These are phyloP conservation scores for Leptodactylus fallax DNA, from an alignment of 2,797 vertebrate genomes.

Conservation along the genomic window DNA sequence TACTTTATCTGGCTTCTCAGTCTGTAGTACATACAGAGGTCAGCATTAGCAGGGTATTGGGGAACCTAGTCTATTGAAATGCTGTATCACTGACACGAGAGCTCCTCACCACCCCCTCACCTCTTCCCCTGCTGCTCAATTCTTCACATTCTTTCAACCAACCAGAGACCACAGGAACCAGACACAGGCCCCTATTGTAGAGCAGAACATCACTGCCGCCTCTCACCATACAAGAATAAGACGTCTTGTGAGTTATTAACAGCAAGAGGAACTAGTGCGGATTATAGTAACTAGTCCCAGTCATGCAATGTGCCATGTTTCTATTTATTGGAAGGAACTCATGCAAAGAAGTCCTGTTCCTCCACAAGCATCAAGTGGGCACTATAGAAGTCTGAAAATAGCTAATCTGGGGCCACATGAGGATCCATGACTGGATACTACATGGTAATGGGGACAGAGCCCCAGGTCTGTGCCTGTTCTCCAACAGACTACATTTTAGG, in stretches of 20 bases:
- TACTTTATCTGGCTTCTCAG: no score
- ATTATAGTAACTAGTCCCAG: not conserved
- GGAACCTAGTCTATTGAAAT: no score
- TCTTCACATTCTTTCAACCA: constrained; percentile 35
- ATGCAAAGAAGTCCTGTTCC: not conserved
- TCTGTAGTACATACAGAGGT: no score
- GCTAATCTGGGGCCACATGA: no score
- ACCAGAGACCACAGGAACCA: constrained; percentile 27
- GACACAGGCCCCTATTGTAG: constrained; percentile 19
- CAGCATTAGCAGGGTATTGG: no score
- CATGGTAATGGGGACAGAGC: no score
- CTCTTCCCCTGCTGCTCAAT: constrained; percentile 38
- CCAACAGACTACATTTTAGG: no score
- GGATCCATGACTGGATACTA: no score
- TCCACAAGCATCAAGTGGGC: no score
- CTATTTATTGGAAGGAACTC: not conserved
- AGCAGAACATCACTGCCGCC: not conserved
- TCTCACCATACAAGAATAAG: constrained; percentile 23
- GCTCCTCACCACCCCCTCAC: constrained; percentile 7
- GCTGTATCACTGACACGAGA: not conserved
- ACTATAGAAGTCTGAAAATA: no score
- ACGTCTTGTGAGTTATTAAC: not conserved
- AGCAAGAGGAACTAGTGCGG: not conserved
- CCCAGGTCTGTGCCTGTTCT: no score
- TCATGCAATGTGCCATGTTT: not conserved